phyloP scores from a whole-genome alignment of 2,113 vertebrate genomes.

The Gambusia holbrooki region DNA sequence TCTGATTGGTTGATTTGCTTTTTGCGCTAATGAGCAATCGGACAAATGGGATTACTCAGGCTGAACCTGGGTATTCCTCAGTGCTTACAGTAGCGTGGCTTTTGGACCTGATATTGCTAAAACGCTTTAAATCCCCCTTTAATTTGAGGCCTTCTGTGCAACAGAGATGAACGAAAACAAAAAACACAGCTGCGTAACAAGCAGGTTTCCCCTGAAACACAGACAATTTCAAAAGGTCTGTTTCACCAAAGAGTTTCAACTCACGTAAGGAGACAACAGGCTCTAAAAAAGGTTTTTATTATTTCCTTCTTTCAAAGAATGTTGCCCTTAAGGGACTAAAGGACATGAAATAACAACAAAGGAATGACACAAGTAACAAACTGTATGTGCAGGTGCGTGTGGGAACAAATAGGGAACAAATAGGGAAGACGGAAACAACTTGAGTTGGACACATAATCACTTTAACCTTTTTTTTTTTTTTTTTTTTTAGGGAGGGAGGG shows the following conservation, averaged over 20 bases:
- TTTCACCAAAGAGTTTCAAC: slow-evolving; percentile 11
- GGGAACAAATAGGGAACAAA: not conserved
- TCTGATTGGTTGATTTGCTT: not conserved
- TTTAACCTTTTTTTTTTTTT: slow-evolving; percentile 44
- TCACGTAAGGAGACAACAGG: slow-evolving; percentile 3
- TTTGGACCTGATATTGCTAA: slow-evolving; percentile 1
- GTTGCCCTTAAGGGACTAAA: slow-evolving; percentile 50
- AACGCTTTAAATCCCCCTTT: not conserved
- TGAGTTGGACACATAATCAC: slow-evolving; percentile 41
- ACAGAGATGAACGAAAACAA: not conserved
- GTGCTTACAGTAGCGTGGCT: slow-evolving; percentile 8
- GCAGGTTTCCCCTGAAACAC: not conserved
- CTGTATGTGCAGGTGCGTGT: not conserved
- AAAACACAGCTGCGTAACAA: slow-evolving; percentile 5
- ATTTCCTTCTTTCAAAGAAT: slow-evolving; percentile 14
- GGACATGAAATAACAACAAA: slow-evolving; percentile 51
- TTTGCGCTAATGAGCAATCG: not conserved
- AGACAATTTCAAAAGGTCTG: not conserved
- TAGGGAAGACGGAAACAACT: slow-evolving; percentile 5
- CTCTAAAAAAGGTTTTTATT: not conserved
- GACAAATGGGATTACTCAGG: not conserved
- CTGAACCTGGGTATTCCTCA: not conserved
- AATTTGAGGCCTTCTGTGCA: not conserved
- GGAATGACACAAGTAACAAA: slow-evolving; percentile 8
- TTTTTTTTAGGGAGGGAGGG: slow-evolving; percentile 2